phyloP scores from a whole-genome alignment of 2,113 vertebrate species.

The Chamaetylas fuelleborni region DNA sequence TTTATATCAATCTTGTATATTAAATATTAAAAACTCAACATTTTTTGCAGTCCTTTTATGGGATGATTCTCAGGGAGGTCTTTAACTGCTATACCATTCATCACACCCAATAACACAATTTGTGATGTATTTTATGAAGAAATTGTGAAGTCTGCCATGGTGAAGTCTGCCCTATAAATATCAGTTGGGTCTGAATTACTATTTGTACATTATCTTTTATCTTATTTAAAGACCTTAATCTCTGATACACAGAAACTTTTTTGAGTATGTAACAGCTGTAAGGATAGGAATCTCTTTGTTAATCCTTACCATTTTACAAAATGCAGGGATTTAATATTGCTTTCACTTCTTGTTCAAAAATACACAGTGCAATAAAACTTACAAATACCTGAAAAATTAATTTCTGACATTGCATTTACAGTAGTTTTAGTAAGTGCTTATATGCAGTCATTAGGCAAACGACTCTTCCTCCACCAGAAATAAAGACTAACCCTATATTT shows the following conservation, averaged over 20 bases:
- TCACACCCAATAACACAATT: background rate
- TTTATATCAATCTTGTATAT: background rate
- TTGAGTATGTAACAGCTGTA: background rate
- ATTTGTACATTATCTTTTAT: background rate
- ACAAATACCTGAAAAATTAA: constrained; percentile 61
- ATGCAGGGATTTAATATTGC: constrained; percentile 48
- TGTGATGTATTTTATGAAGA: background rate
- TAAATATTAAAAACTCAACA: background rate
- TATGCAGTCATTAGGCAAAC: constrained; percentile 35
- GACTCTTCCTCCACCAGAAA: constrained; percentile 59
- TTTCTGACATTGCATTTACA: constrained; percentile 64
- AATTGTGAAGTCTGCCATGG: background rate
- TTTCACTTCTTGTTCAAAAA: constrained; percentile 58
- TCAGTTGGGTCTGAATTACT: background rate
- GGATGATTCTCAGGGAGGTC: background rate
- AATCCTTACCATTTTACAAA: constrained; percentile 51
- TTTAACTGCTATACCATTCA: background rate
- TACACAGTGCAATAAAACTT: constrained; percentile 52
- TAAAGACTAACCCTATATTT: constrained; percentile 61
- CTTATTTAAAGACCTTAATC: background rate
- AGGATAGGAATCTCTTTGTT: background rate
- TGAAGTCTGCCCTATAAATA: background rate
- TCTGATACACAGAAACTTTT: background rate
- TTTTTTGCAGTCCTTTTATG: background rate
- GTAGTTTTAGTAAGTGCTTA: constrained; percentile 57